These are phyloP conservation scores for Oxyteleia sp. DNA, from an alignment of 2,888 invertebrate species.

Conservation along the genomic window DNA sequence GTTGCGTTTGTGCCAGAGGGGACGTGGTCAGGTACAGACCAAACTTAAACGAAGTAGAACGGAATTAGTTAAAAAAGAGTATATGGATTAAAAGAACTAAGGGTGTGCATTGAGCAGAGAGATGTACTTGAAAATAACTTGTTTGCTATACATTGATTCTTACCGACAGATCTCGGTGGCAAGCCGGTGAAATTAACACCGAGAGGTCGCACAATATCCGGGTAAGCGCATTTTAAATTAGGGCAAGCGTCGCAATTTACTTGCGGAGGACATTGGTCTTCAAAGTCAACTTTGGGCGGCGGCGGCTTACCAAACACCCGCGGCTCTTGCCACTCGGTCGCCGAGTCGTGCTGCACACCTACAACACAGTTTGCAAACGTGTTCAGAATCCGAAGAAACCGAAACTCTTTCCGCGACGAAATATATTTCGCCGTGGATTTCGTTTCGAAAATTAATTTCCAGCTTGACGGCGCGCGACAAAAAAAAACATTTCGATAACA, in stretches of 20 bases:
- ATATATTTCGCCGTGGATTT: slow-evolving; percentile 23
- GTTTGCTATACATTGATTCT: too few relatives aligned
- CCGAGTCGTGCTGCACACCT: slow-evolving; percentile 58
- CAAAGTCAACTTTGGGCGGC: slow-evolving; percentile 89
- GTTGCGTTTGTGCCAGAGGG: too few relatives aligned
- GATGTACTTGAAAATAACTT: too few relatives aligned
- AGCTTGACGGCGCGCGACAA: background rate
- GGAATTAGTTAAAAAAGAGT: too few relatives aligned
- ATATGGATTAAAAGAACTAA: too few relatives aligned
- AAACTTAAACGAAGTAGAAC: too few relatives aligned
- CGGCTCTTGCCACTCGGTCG: slow-evolving; percentile 77
- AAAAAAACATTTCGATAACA: background rate
- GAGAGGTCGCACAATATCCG: slow-evolving; percentile 82
- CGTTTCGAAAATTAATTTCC: slow-evolving; percentile 28
- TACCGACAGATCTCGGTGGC: slow-evolving; percentile 82
- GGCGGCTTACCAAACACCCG: slow-evolving; percentile 90
- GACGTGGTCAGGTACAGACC: too few relatives aligned
- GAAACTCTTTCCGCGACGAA: slow-evolving; percentile 17
- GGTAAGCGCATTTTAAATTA: slow-evolving; percentile 86
- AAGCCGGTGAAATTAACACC: slow-evolving; percentile 81
- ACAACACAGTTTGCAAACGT: slow-evolving; percentile 61
- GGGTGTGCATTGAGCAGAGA: too few relatives aligned
- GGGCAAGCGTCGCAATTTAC: slow-evolving; percentile 90
- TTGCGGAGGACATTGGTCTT: slow-evolving; percentile 90
- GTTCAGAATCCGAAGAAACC: slow-evolving; percentile 41